These are phyloP conservation scores for Athalia cordata DNA, from an alignment of 2,888 invertebrate species.

Conservation along the genomic window DNA sequence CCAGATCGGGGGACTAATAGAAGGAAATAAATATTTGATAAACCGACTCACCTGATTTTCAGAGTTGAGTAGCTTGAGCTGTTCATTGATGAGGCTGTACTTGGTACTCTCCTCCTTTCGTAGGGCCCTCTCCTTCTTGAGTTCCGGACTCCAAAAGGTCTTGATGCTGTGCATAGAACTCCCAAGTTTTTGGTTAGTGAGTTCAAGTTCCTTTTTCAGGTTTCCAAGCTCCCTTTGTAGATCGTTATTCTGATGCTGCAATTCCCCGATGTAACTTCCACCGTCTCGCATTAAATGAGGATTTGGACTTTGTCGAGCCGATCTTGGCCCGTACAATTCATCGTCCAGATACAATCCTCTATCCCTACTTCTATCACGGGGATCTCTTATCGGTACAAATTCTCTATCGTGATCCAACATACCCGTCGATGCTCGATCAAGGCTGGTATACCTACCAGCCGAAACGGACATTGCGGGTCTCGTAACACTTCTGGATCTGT, in stretches of 20 bases:
- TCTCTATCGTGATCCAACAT: constrained; percentile 89
- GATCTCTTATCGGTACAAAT: constrained; percentile 89
- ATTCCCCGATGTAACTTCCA: constrained; percentile 86
- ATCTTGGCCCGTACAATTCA: constrained; percentile 80
- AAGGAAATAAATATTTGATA: not conserved
- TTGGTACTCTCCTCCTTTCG: constrained; percentile 98
- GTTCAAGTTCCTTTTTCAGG: constrained; percentile 94
- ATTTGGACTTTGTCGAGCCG: constrained; percentile 83
- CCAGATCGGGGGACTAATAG: no score
- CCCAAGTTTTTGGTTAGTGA: constrained; percentile 97
- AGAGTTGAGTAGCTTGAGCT: constrained; percentile 94
- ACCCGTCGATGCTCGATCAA: constrained; percentile 79
- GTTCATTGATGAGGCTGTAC: constrained; percentile 97
- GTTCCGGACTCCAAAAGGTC: constrained; percentile 99
- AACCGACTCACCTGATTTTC: constrained; percentile 90
- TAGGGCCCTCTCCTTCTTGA: constrained; percentile 97
- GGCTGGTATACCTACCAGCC: constrained; percentile 80
- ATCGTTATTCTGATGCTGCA: constrained; percentile 96
- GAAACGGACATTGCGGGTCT: constrained; percentile 78
- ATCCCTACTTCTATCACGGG: constrained; percentile 81
- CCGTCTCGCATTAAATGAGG: constrained; percentile 79
- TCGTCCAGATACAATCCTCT: constrained; percentile 82
- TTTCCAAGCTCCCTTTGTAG: constrained; percentile 93
- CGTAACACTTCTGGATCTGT: constrained; percentile 88
- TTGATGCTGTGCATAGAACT: constrained; percentile 99